phyloP scores from a whole-genome alignment of 2,888 invertebrate species.

The Anorthoa munda region DNA sequence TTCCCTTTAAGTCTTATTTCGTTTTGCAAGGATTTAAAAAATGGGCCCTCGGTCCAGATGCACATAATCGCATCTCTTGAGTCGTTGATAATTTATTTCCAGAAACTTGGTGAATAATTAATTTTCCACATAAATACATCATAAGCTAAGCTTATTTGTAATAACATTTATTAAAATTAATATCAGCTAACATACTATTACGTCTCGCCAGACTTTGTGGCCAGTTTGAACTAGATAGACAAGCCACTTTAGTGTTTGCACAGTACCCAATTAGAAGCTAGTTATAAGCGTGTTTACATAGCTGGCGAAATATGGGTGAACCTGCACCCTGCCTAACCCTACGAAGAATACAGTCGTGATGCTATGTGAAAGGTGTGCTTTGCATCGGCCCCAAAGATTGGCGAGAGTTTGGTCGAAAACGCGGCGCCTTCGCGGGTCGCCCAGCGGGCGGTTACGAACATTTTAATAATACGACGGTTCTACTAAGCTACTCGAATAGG shows the following conservation, averaged over 20 bases:
- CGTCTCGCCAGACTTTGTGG: background rate
- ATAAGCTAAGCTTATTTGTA: background rate
- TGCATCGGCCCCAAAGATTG: background rate
- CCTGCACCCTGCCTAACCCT: too few species aligned
- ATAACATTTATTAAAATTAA: constrained; percentile 22
- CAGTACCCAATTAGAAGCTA: background rate
- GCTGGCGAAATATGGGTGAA: background rate
- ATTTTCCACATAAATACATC: background rate
- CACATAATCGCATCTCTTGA: too few species aligned
- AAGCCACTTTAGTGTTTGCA: background rate
- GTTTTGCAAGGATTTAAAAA: too few species aligned
- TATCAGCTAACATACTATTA: constrained; percentile 9
- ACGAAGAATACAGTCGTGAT: too few species aligned
- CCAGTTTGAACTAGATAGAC: background rate
- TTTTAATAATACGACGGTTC: too few species aligned
- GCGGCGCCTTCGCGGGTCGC: too few species aligned
- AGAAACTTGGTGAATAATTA: background rate
- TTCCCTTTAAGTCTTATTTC: too few species aligned
- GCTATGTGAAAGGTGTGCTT: background rate
- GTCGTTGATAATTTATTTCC: too few species aligned
- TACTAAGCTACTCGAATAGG: too few species aligned
- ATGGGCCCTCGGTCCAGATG: too few species aligned
- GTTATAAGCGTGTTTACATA: background rate
- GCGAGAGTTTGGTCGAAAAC: background rate
- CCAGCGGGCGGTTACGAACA: too few species aligned